A percentile compares a stretch with the other conserved stretches of the same genome.
Evolutionary conservation across 2,113 vertebrate genomes (phyloP).

Genomic region (Chaetodon trifascialis): DNA sequence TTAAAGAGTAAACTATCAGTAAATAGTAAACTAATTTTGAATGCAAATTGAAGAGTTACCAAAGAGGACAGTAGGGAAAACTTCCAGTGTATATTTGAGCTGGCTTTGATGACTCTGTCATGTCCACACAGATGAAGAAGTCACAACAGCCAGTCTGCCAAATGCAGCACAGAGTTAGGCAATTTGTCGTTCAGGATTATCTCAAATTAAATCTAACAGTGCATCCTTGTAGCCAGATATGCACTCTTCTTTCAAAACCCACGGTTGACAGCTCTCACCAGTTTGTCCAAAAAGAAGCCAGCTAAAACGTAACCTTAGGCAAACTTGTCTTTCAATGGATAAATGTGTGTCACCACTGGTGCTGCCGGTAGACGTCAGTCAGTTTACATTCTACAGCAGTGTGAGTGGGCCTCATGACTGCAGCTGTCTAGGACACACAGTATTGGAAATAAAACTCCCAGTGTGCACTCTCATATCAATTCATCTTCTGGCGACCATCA

Average conservation of each 20-base stretch:
- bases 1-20: background rate
- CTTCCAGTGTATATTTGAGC: background rate
- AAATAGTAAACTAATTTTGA: background rate
- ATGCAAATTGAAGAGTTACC: background rate
- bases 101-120: background rate
- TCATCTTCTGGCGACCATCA: background rate
- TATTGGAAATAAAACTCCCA: background rate
- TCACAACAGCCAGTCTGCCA: background rate
- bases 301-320: background rate
- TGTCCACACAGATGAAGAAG: background rate
- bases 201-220: slow-evolving; percentile 27
- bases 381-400: background rate
- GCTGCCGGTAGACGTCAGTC: background rate
- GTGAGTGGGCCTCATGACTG: background rate
- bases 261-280: background rate
- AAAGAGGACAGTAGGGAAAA: too few relatives aligned
- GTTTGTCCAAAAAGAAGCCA: background rate
- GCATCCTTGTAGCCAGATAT: background rate
- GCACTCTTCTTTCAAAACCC: background rate
- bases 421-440: background rate
- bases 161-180: background rate
- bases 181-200: background rate
- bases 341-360: background rate
- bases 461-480: background rate
- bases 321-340: background rate